Base-by-base conservation (phyloP, 2,113 vertebrate species). In the Callospermophilus lateralis region DNA sequence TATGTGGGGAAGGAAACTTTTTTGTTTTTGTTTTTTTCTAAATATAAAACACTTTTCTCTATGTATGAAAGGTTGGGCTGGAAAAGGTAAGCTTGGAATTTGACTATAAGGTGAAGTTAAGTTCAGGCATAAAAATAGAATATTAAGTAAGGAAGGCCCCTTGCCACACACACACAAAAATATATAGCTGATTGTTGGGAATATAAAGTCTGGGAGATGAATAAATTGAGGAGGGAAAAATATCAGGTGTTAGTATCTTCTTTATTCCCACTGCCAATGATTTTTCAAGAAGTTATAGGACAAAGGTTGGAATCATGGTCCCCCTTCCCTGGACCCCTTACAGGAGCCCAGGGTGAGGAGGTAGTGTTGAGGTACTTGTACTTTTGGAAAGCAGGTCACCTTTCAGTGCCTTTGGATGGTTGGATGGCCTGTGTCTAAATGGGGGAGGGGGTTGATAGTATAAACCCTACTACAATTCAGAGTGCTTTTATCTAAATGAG, bases 401-500 rank as follows among this genome's bases (percentile, higher is more conserved):
- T 28, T 22, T 94, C 10, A 6, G 28, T 72, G 51, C 30, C 68
- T 37, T 2, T 68, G 84, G 19, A 28, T 51, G 12, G 28, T 7
- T 63, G 45, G 37, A 28, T 13, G 32, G 19, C 28, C 72, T 42
- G 1, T 58, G 24, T 24, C 26, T 48, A 76, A 77, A 55, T 58
- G 28, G 32, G 8, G 42, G 11, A 77, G 34, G 16, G 61, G 20
- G 26, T 24, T 65, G 24, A 37, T 17, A n/a, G 2, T 45, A 63
- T 61, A 90, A 73, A 78, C 51, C 39, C 2, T 26, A 12, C 48
- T 73, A 34, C 16, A n/a, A 84, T 87, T 77, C 53, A 51, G 30
- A 96, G n/a, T 53, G 53, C 85, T 91, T 70, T 95, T 72, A 78
- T 74, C 45, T 94, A 48, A 96, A 90, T 48, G 67, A 92, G 80